phyloP scores from a whole-genome alignment of 2,113 vertebrate genomes.

The Ammospiza caudacuta region DNA sequence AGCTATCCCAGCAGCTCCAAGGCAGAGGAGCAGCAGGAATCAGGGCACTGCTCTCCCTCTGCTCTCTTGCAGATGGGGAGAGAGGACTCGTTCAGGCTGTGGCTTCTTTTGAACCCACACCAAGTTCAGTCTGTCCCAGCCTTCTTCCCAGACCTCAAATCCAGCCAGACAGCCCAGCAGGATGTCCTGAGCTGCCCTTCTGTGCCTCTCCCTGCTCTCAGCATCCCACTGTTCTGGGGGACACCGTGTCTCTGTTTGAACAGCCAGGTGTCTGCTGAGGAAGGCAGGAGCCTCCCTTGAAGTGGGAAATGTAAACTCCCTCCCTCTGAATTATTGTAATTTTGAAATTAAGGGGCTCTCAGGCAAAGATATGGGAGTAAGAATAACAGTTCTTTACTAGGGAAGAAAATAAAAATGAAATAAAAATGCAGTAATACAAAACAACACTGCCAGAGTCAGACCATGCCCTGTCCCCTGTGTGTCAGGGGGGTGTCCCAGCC shows the following conservation, averaged over 20 bases:
- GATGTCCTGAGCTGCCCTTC: background rate
- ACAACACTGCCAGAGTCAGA: too few species aligned
- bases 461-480: too few species aligned
- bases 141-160: background rate
- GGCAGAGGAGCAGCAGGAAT: background rate
- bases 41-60: rapidly evolving
- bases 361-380: background rate
- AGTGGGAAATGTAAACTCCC: too few species aligned
- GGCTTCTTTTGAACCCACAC: background rate
- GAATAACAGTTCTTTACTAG: background rate
- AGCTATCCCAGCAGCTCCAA: background rate
- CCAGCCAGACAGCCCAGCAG: too few species aligned
- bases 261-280: too few species aligned
- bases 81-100: rapidly evolving
- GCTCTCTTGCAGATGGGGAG: background rate
- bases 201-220: background rate
- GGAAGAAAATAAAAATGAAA: too few species aligned
- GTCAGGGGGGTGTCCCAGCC: too few species aligned
- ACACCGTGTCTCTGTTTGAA: too few species aligned
- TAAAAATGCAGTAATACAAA: too few species aligned
- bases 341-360: background rate
- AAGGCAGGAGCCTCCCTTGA: too few species aligned
- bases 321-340: background rate
- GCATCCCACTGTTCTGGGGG: background rate
- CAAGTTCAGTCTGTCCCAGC: background rate